Evolutionary conservation across 2,113 vertebrate genomes (phyloP).

Genomic region (Oncorhynchus tshawytscha): DNA sequence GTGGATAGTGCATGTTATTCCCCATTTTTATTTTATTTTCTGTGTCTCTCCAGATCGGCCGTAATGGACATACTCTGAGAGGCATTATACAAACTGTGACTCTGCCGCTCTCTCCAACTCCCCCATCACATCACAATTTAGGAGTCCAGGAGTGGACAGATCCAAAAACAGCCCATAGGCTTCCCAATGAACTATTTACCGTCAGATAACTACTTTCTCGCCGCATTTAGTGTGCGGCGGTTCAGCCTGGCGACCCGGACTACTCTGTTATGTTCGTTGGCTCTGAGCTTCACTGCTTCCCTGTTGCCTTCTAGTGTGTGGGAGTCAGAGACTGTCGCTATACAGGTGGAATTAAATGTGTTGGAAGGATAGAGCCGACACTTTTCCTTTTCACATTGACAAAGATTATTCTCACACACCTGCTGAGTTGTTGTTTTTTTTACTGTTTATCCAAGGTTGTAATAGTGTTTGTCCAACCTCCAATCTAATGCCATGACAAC

Average conservation of each 20-base stretch:
- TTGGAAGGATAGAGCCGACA: neutral
- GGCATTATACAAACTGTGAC: constrained; percentile 34
- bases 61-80: constrained; percentile 51
- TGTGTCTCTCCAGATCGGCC: constrained; percentile 46
- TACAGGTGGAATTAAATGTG: neutral
- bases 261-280: neutral
- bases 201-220: constrained; percentile 37
- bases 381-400: neutral
- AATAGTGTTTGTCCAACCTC: neutral
- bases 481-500: neutral
- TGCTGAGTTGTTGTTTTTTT: neutral
- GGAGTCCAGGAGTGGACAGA: constrained; percentile 52
- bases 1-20: constrained; percentile 37
- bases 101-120: constrained; percentile 54
- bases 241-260: neutral
- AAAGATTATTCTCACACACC: neutral
- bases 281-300: neutral
- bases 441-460: neutral
- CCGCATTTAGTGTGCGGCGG: constrained; percentile 20
- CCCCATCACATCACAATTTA: constrained; percentile 56
- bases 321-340: neutral
- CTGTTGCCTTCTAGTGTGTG: neutral
- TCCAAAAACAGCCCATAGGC: constrained; percentile 37
- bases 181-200: constrained; percentile 36
- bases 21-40: constrained; percentile 16